phyloP scores from a whole-genome alignment of 2,888 invertebrate species.

The Imbricaverruca yamaguchii region DNA sequence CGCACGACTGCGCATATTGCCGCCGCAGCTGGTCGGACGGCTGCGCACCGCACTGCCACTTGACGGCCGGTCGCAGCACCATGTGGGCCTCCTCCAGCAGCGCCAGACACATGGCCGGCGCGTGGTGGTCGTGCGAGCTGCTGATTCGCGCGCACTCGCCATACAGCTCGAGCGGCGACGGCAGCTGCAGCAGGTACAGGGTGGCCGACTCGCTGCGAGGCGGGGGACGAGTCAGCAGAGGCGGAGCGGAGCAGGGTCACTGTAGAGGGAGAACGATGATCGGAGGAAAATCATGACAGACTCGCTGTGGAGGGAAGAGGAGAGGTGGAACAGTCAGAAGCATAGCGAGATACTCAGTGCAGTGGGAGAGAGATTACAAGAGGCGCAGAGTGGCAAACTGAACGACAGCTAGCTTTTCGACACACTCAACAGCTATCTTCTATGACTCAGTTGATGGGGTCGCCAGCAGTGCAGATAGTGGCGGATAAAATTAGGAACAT shows the following conservation, averaged over 20 bases:
- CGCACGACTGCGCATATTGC: slow-evolving; percentile 30
- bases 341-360: not conserved
- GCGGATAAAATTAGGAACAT: too few species aligned
- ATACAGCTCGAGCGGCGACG: slow-evolving; percentile 56
- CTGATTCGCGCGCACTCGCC: slow-evolving; percentile 62
- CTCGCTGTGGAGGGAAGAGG: not conserved
- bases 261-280: not conserved
- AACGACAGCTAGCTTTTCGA: too few species aligned
- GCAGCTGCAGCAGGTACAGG: slow-evolving; percentile 61
- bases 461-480: too few species aligned
- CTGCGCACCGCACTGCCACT: slow-evolving; percentile 39
- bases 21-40: slow-evolving; percentile 30
- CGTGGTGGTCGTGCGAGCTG: slow-evolving; percentile 54
- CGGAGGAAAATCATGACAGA: not conserved
- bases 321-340: not conserved
- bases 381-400: too few species aligned
- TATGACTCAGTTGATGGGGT: too few species aligned
- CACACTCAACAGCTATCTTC: too few species aligned
- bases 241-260: not conserved
- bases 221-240: not conserved
- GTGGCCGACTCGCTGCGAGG: slow-evolving; percentile 43
- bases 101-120: slow-evolving; percentile 60
- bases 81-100: slow-evolving; percentile 65
- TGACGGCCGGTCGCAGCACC: slow-evolving; percentile 46
- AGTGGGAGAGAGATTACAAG: too few species aligned